Percentiles rank a stretch among this genome's conserved stretches.
Conservation (phyloP, 92 coral and sea anemone genomes). For the Desmophyllum pertusum region DNA sequence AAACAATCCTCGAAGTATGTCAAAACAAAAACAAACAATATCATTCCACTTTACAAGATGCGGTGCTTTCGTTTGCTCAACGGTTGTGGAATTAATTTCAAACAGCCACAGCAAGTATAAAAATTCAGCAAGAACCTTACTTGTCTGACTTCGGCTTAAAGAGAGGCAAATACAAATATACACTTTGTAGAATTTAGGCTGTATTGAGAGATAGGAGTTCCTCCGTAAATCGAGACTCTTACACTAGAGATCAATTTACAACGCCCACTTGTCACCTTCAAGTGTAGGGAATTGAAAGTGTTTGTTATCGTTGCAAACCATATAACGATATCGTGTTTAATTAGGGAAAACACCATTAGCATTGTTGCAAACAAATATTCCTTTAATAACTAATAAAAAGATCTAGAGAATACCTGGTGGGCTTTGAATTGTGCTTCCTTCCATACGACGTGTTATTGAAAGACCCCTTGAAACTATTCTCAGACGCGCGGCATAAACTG, state of each 20-base stretch:
- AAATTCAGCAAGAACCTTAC: background rate
- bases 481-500: background rate
- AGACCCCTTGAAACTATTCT: background rate
- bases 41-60: background rate
- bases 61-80: background rate
- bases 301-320: background rate
- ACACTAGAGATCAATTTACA: background rate
- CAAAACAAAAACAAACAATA: slow-evolving; percentile 26
- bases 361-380: background rate
- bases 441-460: background rate
- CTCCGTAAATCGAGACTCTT: background rate
- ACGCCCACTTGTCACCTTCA: background rate
- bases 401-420: background rate
- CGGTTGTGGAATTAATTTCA: background rate
- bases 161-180: too few relatives aligned
- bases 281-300: background rate
- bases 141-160: background rate
- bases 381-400: background rate
- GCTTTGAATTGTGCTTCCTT: background rate
- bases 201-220: background rate
- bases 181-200: background rate
- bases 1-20: slow-evolving; percentile 15
- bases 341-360: background rate
- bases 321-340: background rate
- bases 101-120: background rate